Conservation (phyloP, 2,888 invertebrate genomes). For the Cactoblastis cactorum region DNA sequence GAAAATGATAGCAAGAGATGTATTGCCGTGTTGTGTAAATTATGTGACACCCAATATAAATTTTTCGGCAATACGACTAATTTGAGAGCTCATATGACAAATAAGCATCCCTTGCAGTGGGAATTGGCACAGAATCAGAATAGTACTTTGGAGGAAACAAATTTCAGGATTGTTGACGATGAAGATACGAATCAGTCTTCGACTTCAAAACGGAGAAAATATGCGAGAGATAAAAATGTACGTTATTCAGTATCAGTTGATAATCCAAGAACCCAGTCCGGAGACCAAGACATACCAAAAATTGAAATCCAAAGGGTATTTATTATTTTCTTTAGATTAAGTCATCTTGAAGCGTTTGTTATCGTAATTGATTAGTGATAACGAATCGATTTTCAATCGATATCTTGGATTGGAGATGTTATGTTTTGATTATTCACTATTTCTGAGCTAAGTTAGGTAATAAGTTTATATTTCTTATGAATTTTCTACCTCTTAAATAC, state of each 20-base stretch:
- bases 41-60: constrained; percentile 69
- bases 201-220: constrained; percentile 46
- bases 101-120: constrained; percentile 73
- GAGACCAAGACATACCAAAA: constrained; percentile 46
- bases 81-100: constrained; percentile 59
- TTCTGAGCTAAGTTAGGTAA: no score
- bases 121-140: constrained; percentile 60
- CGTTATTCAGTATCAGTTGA: constrained; percentile 62
- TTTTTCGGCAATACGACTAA: constrained; percentile 73
- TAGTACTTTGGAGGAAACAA: constrained; percentile 50
- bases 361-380: constrained; percentile 17
- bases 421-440: no score
- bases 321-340: constrained; percentile 41
- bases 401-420: constrained; percentile 12
- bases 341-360: constrained; percentile 27
- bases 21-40: constrained; percentile 65
- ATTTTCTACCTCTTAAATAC: no score
- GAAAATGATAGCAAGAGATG: constrained; percentile 54
- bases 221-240: constrained; percentile 56
- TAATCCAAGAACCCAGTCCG: constrained; percentile 42
- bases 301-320: constrained; percentile 66
- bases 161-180: constrained; percentile 40
- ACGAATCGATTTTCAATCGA: constrained; percentile 27
- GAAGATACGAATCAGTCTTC: constrained; percentile 42
- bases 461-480: no score